Percentiles rank a stretch among this genome's conserved stretches.
These are phyloP conservation scores for Heliconius hortense DNA, from an alignment of 2,888 invertebrate genomes.

Conservation along the genomic window DNA sequence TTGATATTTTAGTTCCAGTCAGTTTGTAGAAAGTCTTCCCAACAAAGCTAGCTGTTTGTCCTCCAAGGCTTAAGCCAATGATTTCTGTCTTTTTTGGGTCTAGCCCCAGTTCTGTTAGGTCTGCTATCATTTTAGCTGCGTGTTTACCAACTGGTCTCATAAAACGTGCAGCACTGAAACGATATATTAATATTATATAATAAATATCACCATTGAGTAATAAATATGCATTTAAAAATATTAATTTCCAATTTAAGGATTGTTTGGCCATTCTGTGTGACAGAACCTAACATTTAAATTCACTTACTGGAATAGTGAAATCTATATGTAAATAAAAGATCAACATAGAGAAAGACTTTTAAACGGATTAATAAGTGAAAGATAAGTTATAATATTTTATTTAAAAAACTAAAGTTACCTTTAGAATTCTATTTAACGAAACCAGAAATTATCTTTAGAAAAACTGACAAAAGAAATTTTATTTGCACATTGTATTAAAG, in stretches of 20 bases:
- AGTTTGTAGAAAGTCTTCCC: conserved; percentile 58
- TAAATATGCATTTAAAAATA: neutral
- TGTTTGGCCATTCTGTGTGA: neutral
- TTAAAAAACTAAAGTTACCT: no score
- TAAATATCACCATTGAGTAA: neutral
- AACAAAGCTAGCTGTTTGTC: conserved; percentile 62
- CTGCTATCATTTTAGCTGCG: conserved; percentile 60
- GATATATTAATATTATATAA: neutral
- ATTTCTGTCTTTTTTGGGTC: conserved; percentile 61
- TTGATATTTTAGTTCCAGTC: conserved; percentile 59
- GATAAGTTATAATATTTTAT: no score
- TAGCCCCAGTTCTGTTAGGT: conserved; percentile 55
- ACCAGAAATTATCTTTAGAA: no score
- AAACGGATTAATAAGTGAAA: no score
- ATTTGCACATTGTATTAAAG: no score
- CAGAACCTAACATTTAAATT: neutral
- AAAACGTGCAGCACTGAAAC: conserved; percentile 60
- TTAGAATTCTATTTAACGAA: no score
- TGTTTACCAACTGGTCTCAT: conserved; percentile 58
- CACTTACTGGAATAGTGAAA: no score
- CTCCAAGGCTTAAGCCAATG: conserved; percentile 64
- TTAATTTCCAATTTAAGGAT: neutral
- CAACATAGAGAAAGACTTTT: neutral
- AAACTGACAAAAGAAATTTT: no score
- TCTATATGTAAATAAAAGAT: neutral